Conservation (phyloP, 2,888 invertebrate species). For the Lochmaea capreae region DNA sequence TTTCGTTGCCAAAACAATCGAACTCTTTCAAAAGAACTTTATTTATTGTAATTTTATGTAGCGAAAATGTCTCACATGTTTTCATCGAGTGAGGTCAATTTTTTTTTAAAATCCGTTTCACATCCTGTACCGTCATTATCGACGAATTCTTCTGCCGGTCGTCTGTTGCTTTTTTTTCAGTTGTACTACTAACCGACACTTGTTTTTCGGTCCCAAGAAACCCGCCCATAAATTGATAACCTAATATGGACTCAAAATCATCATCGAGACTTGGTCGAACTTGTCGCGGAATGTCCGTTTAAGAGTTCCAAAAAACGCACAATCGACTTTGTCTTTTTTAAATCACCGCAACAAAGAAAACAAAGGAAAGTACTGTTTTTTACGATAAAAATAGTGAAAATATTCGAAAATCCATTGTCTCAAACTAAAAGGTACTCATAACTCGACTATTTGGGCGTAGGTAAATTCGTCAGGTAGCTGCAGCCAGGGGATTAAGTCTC, state of each 20-base stretch:
- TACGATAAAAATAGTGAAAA: too few relatives aligned
- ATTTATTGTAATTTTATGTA: slow-evolving; percentile 30
- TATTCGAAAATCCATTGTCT: too few relatives aligned
- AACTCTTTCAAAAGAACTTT: slow-evolving; percentile 12
- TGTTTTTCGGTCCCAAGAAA: slow-evolving; percentile 27
- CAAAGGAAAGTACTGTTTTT: too few relatives aligned
- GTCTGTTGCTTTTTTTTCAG: slow-evolving; percentile 17
- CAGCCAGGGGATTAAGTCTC: too few relatives aligned
- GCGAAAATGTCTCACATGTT: slow-evolving; percentile 28
- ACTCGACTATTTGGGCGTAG: too few relatives aligned
- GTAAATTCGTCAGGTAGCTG: too few relatives aligned
- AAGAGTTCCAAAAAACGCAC: not conserved
- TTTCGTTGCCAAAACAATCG: slow-evolving; percentile 16
- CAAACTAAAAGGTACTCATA: too few relatives aligned
- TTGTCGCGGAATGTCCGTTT: slow-evolving; percentile 26
- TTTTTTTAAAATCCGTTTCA: slow-evolving; percentile 14
- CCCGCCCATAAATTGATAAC: slow-evolving; percentile 22
- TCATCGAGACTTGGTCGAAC: slow-evolving; percentile 36
- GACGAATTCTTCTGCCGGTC: slow-evolving; percentile 20
- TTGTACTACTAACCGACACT: slow-evolving; percentile 34
- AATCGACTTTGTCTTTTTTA: too few relatives aligned
- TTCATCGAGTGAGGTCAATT: slow-evolving; percentile 24
- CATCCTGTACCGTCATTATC: slow-evolving; percentile 29
- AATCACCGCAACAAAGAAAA: too few relatives aligned
- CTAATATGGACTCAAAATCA: slow-evolving; percentile 39